A percentile compares a stretch with the other conserved stretches of the same genome.
Evolutionary conservation across 2,113 vertebrate species (phyloP).

Genomic region (Phaethornis superciliosus): DNA sequence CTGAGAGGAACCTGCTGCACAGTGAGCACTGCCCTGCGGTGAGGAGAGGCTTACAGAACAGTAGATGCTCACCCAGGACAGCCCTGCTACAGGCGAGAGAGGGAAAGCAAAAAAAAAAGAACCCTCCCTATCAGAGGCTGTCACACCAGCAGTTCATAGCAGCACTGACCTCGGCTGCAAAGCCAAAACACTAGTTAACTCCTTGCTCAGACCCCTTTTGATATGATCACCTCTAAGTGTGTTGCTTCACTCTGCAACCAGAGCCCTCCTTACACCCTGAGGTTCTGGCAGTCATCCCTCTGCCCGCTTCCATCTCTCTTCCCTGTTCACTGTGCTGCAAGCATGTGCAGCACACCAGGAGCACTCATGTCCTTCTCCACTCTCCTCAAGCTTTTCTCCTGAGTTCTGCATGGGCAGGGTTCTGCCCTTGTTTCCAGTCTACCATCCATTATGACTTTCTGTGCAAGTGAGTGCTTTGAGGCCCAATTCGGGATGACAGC

Average conservation of each 20-base stretch:
- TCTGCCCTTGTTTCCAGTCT: background rate
- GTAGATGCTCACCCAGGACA: rapidly evolving
- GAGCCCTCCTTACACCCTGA: background rate
- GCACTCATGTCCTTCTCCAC: background rate
- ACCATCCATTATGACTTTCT: background rate
- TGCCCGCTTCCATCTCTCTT: background rate
- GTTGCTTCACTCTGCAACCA: background rate
- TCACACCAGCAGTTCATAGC: background rate
- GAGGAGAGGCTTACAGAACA: rapidly evolving
- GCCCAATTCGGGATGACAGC: background rate
- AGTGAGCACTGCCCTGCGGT: rapidly evolving
- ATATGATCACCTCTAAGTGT: rapidly evolving
- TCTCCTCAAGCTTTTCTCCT: background rate
- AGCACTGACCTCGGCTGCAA: background rate
- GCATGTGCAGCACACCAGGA: rapidly evolving
- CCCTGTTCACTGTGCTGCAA: background rate
- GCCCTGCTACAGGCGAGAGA: background rate
- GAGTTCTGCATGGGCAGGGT: background rate
- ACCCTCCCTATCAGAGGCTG: background rate
- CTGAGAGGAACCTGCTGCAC: background rate
- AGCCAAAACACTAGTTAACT: background rate
- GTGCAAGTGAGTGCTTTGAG: background rate
- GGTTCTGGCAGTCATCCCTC: background rate
- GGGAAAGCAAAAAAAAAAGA: background rate
- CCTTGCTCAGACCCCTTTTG: background rate